phyloP scores from a whole-genome alignment of 2,797 vertebrate species.

The Falco rusticolus region DNA sequence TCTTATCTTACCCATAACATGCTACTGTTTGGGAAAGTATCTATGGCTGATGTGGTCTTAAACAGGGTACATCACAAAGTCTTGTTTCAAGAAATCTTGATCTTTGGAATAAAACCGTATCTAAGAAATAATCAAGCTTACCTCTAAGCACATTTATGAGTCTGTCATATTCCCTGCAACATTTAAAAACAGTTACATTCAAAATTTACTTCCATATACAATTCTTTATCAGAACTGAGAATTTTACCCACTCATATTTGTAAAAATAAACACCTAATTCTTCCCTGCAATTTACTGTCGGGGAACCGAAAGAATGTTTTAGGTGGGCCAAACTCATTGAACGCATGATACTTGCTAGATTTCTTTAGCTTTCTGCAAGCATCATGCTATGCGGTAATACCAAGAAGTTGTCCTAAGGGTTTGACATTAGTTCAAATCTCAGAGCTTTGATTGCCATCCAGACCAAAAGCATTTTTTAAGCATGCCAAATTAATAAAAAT shows the following conservation, averaged over 20 bases:
- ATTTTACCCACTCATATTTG: neutral
- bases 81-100: neutral
- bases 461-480: slow-evolving; percentile 23
- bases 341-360: neutral
- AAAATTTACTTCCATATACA: neutral
- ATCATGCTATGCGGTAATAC: neutral
- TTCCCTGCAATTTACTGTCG: neutral
- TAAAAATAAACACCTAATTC: neutral
- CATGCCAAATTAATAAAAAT: slow-evolving; percentile 65
- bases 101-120: neutral
- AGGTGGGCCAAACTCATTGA: neutral
- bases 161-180: neutral
- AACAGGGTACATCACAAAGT: neutral
- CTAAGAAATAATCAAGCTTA: neutral
- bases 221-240: neutral
- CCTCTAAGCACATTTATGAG: neutral
- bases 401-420: slow-evolving; percentile 56
- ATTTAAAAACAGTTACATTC: neutral
- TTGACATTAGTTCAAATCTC: slow-evolving; percentile 51
- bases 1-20: neutral
- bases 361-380: slow-evolving; percentile 20
- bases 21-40: neutral
- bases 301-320: neutral
- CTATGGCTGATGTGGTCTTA: neutral
- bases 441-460: slow-evolving; percentile 63